phyloP scores from a whole-genome alignment of 1,140 invertebrate genomes.

The Radopholus similis region DNA sequence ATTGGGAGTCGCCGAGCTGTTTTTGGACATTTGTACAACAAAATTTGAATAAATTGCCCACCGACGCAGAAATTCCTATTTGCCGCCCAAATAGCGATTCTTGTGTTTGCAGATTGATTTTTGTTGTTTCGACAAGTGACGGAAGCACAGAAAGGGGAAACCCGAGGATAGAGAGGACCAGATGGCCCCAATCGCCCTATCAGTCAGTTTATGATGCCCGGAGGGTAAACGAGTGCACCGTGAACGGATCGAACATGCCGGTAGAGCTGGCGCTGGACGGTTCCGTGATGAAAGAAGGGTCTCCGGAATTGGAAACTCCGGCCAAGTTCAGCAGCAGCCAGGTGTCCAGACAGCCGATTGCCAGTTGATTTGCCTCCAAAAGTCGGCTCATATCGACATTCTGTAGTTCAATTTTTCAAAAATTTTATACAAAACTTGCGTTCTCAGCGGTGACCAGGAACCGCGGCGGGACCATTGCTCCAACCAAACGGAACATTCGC shows the following conservation, averaged over 20 bases:
- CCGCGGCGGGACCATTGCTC: slow-evolving; percentile 69
- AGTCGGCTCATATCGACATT: slow-evolving; percentile 63
- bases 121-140: slow-evolving; percentile 66
- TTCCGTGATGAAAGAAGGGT: slow-evolving; percentile 74
- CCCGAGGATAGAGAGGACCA: slow-evolving; percentile 66
- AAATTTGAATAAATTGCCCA: slow-evolving; percentile 63
- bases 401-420: slow-evolving; percentile 74
- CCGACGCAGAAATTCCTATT: slow-evolving; percentile 74
- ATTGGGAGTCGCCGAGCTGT: slow-evolving; percentile 70
- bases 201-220: neutral
- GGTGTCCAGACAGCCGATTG: slow-evolving; percentile 85
- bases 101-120: slow-evolving; percentile 44
- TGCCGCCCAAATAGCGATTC: slow-evolving; percentile 71
- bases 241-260: slow-evolving; percentile 87
- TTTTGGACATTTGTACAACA: slow-evolving; percentile 5
- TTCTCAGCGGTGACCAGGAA: slow-evolving; percentile 45
- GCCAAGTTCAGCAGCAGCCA: slow-evolving; percentile 82
- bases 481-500: slow-evolving; percentile 69
- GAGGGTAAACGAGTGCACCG: slow-evolving; percentile 57
- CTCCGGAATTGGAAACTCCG: slow-evolving; percentile 59
- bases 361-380: slow-evolving; percentile 68
- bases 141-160: slow-evolving; percentile 78
- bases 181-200: slow-evolving; percentile 37
- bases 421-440: slow-evolving; percentile 72
- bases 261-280: slow-evolving; percentile 81